phyloP scores from a whole-genome alignment of 2,888 invertebrate species.

The Lepeophtheirus nordmannii region DNA sequence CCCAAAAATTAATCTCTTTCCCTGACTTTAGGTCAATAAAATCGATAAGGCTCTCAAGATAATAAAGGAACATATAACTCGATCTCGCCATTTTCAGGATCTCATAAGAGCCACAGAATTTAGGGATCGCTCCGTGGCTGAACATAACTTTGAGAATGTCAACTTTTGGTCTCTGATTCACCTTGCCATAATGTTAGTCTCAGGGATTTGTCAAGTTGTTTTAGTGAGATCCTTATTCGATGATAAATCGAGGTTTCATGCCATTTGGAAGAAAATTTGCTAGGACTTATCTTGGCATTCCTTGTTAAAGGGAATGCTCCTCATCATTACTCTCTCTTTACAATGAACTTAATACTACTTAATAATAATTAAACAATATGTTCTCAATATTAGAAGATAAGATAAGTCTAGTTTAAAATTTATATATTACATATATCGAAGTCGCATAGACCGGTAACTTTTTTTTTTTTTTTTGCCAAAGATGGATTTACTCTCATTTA shows the following conservation, averaged over 20 bases:
- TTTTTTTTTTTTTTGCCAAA: too few relatives aligned
- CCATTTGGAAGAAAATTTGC: conserved; percentile 29
- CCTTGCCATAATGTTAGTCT: conserved; percentile 52
- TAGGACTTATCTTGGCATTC: not conserved
- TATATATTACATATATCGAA: too few relatives aligned
- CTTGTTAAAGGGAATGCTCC: not conserved
- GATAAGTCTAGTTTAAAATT: too few relatives aligned
- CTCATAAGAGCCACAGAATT: conserved; percentile 57
- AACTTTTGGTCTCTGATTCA: conserved; percentile 62
- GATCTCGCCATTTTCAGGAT: conserved; percentile 51
- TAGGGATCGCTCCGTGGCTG: conserved; percentile 61
- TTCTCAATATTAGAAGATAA: too few relatives aligned
- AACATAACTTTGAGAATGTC: conserved; percentile 62
- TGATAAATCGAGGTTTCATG: conserved; percentile 36
- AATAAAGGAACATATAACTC: conserved; percentile 40
- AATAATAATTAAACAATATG: too few relatives aligned
- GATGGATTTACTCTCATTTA: too few relatives aligned
- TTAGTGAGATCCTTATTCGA: conserved; percentile 67
- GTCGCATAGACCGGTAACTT: too few relatives aligned
- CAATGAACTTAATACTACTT: too few relatives aligned
- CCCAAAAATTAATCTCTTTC: too few relatives aligned
- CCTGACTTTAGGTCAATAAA: not conserved
- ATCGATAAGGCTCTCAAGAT: conserved; percentile 27
- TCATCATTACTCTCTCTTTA: too few relatives aligned
- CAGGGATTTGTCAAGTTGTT: conserved; percentile 53